Percentiles rank a stretch among this genome's conserved stretches.
Evolutionary conservation across 2,113 vertebrate species (phyloP).

Genomic region (Ellobius talpinus): DNA sequence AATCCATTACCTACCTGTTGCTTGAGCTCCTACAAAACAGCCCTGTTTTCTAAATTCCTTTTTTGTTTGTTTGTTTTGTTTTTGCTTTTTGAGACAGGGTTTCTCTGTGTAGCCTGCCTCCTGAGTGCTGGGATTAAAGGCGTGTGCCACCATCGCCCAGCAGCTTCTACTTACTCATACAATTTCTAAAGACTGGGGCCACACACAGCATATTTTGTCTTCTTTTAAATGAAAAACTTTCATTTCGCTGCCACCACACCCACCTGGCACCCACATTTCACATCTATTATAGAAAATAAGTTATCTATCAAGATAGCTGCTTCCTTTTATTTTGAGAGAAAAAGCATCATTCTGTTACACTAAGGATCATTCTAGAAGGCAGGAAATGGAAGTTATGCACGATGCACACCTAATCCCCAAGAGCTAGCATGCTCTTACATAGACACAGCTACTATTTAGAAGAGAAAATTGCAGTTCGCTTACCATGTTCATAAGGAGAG

Average conservation of each 20-base stretch:
- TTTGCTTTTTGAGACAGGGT: too few species aligned
- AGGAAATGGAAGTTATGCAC: constrained; percentile 11
- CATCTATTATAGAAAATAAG: constrained; percentile 5
- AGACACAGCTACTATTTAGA: not conserved
- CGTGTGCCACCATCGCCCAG: too few species aligned
- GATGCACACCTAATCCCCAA: not conserved
- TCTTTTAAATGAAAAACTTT: constrained; percentile 53
- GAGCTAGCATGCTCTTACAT: not conserved
- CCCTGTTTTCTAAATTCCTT: not conserved
- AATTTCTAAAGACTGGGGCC: not conserved
- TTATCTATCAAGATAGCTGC: not conserved
- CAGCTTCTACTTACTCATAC: not conserved
- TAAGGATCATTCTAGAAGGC: constrained; percentile 17
- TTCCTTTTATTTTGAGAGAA: constrained; percentile 32
- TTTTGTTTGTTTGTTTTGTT: too few species aligned
- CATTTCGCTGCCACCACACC: not conserved
- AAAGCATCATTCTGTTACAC: constrained; percentile 21
- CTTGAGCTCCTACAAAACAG: not conserved
- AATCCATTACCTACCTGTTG: not conserved
- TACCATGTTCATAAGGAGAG: constrained; percentile 98
- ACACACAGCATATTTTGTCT: constrained; percentile 11
- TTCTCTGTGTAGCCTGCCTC: too few species aligned
- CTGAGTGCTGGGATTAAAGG: too few species aligned
- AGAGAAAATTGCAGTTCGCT: constrained; percentile 32
- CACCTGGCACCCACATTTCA: not conserved